Evolutionary conservation across 2,797 vertebrate genomes (phyloP), one percentile per base, ranked within the genome.

Genomic region (Pseudopleuronectes americanus): DNA sequence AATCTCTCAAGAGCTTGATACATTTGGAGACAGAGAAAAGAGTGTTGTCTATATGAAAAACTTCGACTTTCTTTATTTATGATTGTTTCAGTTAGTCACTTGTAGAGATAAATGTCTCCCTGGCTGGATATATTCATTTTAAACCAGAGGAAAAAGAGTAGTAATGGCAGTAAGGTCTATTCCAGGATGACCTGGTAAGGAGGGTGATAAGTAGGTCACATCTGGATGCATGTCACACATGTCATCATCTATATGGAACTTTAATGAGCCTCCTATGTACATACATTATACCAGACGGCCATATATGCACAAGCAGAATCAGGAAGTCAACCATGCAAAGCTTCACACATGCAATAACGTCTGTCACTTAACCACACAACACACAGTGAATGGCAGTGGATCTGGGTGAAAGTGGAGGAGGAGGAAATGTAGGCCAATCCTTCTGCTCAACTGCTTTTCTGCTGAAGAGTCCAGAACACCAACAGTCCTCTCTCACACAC

Each of bases 371-470:
- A 71, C 6, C 64, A 48, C 19, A 17, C 12, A 26, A 31, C 43
- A 52, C 56, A 36, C 68, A 47, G 76, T 76, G 63, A 68, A 70
- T 41, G 53, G 71, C 9, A 19, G 91, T 86, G 86, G 86, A 91
- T 89, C 82, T 84, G 86, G 80, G 81, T 67, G 85, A 84, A 84
- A 84, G 67, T 51, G 23, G 55, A 53, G 76, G 71, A 73, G 68
- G 64, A 66, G 64, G 63, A 94, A 94, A 97, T 96, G 90, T 96
- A 95, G 96, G 96, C 92, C 96, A 95, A 95, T 96, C 86, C 92
- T 97, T 97, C 95, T 96, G 94, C 95, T 95, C 93, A 94, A 93
- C 91, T 94, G 95, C 91, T 90, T 94, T 84, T 80, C 69, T 83
- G 84, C 74, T 88, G 55, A 84, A 92, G 84, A 78, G 77, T 61